phyloP scores from a whole-genome alignment of 2,113 vertebrate genomes.

The Sturnira hondurensis region DNA sequence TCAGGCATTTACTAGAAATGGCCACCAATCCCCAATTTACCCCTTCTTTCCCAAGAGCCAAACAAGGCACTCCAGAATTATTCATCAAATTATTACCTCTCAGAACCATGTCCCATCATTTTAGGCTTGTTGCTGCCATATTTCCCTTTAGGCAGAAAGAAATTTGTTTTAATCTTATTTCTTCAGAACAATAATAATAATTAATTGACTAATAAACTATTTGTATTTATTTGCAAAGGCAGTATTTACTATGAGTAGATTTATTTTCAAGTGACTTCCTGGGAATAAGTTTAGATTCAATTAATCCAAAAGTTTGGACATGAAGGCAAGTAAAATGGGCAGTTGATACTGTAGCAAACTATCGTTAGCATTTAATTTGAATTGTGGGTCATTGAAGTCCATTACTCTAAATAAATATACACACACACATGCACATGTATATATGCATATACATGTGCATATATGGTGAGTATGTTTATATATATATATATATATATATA shows the following conservation, averaged over 20 bases:
- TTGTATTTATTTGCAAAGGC: background rate
- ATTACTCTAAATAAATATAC: background rate
- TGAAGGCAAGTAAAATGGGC: background rate
- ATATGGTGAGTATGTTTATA: no score
- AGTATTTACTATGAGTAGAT: background rate
- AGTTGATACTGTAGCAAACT: background rate
- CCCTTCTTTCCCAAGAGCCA: background rate
- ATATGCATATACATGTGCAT: background rate
- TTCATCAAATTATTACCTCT: background rate
- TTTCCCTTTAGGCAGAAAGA: background rate
- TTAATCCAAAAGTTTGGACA: constrained; percentile 4
- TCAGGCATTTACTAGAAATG: background rate
- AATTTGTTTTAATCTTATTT: background rate
- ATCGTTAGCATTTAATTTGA: background rate
- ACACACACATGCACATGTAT: background rate
- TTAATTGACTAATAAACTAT: background rate
- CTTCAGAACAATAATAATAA: background rate
- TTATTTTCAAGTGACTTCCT: constrained; percentile 17
- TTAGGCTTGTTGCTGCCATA: background rate
- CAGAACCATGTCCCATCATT: background rate
- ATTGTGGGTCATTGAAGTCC: background rate
- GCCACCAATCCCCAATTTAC: background rate
- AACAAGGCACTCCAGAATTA: background rate
- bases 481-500: no score
- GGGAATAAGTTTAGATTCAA: background rate